Evolutionary conservation across 1,140 invertebrate genomes (phyloP), one percentile per base, ranked within the genome.

Genomic region (Polypedilum vanderplanki): DNA sequence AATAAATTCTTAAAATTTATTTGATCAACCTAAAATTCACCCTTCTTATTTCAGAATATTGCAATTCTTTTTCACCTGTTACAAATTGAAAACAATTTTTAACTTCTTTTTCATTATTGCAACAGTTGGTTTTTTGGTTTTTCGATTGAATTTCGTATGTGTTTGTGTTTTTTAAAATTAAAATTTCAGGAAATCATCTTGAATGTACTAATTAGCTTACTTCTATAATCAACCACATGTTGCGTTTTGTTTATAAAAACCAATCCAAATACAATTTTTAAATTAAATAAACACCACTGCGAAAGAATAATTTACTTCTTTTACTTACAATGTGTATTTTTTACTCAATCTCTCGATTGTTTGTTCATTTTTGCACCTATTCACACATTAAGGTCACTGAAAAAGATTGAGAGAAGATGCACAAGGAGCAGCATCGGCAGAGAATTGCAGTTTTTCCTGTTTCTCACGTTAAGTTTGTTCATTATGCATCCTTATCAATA

Each of bases 151-250:
- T 57, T 12, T 46, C 1, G n/a, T 57, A 57, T n/a, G n/a, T 57
- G 46, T 4, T 15, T n/a, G 46, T 57, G n/a, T 15, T 57, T n/a
- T 57, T 57, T n/a, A 57, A 57, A 57, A n/a, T 57, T 57, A 57
- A n/a, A 57, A n/a, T 57, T 57, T 57, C 46, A 57, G 46, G 46
- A 57, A 57, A 57, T 57, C n/a, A 57, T 57, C n/a, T 57, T 57
- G 46, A 57, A 57, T 57, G 46, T n/a, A 57, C 9, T 57, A 57
- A 57, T 57, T 57, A 57, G 46, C 12, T 57, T 57, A n/a, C n/a
- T 57, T 57, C 46, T 57, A 57, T 57, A 57, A 57, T 57, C 46
- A 57, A 57, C 46, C 46, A 57, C 46, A 57, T 57, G 46, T 57
- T 57, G 46, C n/a, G 12, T 57, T 33, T 33, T 33, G 24, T 33